A percentile compares a stretch with the other conserved stretches of the same genome.
Conservation (phyloP, 2,113 vertebrate species). For the Parus major region DNA sequence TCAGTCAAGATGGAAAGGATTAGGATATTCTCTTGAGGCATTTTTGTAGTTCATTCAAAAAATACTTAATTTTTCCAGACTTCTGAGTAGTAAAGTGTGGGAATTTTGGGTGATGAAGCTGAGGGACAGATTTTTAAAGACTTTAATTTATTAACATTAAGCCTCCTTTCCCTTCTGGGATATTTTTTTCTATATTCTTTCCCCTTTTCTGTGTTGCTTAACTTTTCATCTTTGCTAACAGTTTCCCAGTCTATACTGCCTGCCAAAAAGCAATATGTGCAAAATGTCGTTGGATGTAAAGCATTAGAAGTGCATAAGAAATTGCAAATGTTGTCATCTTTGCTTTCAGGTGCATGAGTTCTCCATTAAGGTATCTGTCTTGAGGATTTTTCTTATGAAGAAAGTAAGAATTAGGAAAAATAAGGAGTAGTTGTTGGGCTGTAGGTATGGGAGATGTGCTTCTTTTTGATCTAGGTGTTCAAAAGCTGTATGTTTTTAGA, state of each 20-base stretch:
- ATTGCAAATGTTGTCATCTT: background rate
- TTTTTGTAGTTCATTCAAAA: background rate
- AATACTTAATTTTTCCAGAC: background rate
- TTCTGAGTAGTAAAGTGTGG: background rate
- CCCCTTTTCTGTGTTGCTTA: background rate
- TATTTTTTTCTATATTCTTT: background rate
- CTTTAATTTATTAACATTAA: background rate
- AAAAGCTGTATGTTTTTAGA: background rate
- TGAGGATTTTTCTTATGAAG: background rate
- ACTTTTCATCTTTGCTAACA: background rate
- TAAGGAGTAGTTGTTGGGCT: background rate
- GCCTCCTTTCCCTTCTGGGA: background rate
- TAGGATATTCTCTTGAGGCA: background rate
- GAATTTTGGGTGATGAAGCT: background rate
- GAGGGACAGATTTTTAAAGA: background rate
- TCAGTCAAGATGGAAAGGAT: background rate
- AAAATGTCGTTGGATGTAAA: background rate
- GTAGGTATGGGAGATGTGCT: background rate
- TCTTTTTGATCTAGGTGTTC: background rate
- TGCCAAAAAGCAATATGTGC: background rate
- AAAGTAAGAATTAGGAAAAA: background rate
- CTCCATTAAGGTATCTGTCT: background rate
- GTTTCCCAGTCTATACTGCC: background rate
- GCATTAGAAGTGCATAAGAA: background rate
- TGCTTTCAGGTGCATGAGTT: background rate